phyloP scores from a whole-genome alignment of 2,797 vertebrate genomes.

The Betta splendens region DNA sequence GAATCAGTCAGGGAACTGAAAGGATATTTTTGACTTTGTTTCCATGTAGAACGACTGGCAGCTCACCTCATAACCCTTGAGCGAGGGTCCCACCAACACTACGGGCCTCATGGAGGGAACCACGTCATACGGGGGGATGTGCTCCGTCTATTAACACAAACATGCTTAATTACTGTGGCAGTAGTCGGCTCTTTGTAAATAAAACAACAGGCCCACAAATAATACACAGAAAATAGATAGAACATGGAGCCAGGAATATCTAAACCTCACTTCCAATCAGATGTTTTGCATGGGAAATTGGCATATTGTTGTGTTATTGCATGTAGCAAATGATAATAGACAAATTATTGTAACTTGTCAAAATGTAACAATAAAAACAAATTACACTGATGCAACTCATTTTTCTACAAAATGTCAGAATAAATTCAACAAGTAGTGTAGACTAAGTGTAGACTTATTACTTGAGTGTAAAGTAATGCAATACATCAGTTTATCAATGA shows the following conservation, averaged over 20 bases:
- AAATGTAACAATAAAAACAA: slow-evolving; percentile 1
- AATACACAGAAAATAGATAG: slow-evolving; percentile 8
- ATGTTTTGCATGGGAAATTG: slow-evolving; percentile 20
- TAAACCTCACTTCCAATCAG: slow-evolving; percentile 5
- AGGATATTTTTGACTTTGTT: not conserved
- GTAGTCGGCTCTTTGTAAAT: slow-evolving; percentile 15
- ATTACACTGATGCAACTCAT: not conserved
- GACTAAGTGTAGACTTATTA: too few relatives aligned
- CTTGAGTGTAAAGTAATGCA: too few relatives aligned
- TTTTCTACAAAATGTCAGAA: not conserved
- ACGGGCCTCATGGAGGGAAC: slow-evolving; percentile 98
- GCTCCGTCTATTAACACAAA: slow-evolving; percentile 87
- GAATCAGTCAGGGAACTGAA: not conserved
- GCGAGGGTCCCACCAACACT: slow-evolving; percentile 94
- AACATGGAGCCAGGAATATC: slow-evolving; percentile 17
- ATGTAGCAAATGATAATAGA: slow-evolving; percentile 45
- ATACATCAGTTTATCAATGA: too few relatives aligned
- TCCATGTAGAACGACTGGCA: not conserved
- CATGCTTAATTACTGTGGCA: slow-evolving; percentile 37
- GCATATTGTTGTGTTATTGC: slow-evolving; percentile 1
- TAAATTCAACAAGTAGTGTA: too few relatives aligned
- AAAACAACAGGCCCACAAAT: slow-evolving; percentile 8
- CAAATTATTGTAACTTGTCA: slow-evolving; percentile 1
- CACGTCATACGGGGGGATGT: slow-evolving; percentile 94
- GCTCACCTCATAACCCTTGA: slow-evolving; percentile 95